A percentile compares a stretch with the other conserved stretches of the same genome.
Conservation (phyloP, 2,797 vertebrate genomes). For the Tokudaia muenninki region DNA sequence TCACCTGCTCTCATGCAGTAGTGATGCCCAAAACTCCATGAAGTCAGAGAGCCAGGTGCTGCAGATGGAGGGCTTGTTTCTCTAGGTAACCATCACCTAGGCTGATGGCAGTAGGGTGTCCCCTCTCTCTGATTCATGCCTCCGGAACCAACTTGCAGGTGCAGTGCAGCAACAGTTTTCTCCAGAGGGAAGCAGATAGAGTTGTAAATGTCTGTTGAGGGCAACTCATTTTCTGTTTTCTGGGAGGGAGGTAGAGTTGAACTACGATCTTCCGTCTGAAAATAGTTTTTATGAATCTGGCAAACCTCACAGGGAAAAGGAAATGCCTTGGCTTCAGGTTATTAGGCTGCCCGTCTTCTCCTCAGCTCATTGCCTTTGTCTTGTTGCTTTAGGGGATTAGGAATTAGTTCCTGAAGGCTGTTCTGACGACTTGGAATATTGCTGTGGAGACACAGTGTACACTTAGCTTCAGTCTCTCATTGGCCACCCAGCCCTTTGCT, state of each 20-base stretch:
- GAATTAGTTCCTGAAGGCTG: constrained; percentile 63
- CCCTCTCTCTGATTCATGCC: neutral
- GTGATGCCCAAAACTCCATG: neutral
- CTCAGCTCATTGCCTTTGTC: constrained; percentile 63
- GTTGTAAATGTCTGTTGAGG: constrained; percentile 62
- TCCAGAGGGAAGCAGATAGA: constrained; percentile 54
- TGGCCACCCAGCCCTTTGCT: constrained; percentile 4
- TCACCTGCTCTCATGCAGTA: fast-evolving
- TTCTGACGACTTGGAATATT: constrained; percentile 72
- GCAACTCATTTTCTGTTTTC: constrained; percentile 71
- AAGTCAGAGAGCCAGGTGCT: neutral
- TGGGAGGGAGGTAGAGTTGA: constrained; percentile 36
- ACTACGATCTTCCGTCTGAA: constrained; percentile 47
- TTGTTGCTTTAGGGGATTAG: constrained; percentile 67
- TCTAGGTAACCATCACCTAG: constrained; percentile 28
- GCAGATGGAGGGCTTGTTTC: neutral
- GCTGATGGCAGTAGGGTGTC: neutral
- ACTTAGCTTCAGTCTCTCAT: constrained; percentile 38
- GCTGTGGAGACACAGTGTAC: constrained; percentile 46
- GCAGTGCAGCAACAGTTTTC: neutral
- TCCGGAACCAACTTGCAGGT: neutral
- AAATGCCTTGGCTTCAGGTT: neutral
- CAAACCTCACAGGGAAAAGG: constrained; percentile 23
- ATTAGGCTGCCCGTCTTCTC: constrained; percentile 52
- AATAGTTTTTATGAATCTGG: constrained; percentile 51